A percentile compares a stretch with the other conserved stretches of the same genome.
These are phyloP conservation scores for Mionectes olivaceus DNA, from an alignment of 2,797 vertebrate species.

Conservation along the genomic window DNA sequence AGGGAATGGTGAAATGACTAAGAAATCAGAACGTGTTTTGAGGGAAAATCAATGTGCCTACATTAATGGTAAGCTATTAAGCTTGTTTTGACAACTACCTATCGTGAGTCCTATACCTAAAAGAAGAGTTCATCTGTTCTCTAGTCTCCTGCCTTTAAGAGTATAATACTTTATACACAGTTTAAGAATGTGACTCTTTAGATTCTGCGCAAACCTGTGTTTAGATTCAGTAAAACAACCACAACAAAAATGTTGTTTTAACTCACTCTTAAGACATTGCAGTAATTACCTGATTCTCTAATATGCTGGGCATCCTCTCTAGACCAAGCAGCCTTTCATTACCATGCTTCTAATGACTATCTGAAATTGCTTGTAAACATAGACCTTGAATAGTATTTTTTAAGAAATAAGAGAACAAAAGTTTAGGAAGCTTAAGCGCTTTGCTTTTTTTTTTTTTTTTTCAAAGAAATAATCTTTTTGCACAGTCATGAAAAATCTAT, in stretches of 20 bases:
- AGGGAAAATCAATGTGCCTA: conserved; percentile 93
- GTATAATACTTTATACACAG: background rate
- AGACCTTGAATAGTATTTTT: background rate
- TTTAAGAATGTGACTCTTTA: background rate
- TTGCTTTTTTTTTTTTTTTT: background rate
- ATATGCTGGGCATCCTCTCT: background rate
- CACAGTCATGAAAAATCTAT: background rate
- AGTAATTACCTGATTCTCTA: background rate
- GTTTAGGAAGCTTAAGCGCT: background rate
- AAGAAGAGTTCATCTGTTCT: background rate
- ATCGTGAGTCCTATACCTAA: background rate
- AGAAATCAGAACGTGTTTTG: conserved; percentile 90
- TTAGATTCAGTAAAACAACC: background rate
- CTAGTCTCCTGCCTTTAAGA: background rate
- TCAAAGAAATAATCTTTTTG: background rate
- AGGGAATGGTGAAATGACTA: conserved; percentile 83
- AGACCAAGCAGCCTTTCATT: background rate
- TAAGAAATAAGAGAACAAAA: background rate
- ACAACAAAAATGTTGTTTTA: background rate
- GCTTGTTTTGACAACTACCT: background rate
- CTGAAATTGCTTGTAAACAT: background rate
- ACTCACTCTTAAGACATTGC: background rate
- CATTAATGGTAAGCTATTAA: conserved; percentile 89
- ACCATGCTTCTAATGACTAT: background rate
- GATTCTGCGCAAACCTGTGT: background rate